A percentile compares a stretch with the other conserved stretches of the same genome.
These are phyloP conservation scores for Atta texana DNA, from an alignment of 1,140 invertebrate genomes.

Conservation along the genomic window DNA sequence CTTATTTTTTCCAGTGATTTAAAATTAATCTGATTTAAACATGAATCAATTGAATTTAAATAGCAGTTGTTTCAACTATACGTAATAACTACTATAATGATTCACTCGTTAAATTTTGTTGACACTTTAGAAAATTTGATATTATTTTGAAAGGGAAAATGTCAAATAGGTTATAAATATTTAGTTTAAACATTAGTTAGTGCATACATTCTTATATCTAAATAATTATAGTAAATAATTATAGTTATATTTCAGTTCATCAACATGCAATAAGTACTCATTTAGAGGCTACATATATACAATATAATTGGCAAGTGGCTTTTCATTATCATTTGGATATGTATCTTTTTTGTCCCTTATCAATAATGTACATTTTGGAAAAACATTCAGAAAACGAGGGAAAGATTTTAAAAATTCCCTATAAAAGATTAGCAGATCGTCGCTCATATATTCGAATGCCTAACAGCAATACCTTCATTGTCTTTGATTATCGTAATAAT, in stretches of 20 bases:
- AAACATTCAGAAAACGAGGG: not conserved
- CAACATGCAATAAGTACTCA: not conserved
- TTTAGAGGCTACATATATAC: not conserved
- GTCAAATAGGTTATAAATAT: conserved; percentile 2
- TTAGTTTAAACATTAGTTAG: not conserved
- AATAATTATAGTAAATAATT: not conserved
- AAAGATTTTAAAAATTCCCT: not conserved
- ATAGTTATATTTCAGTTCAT: not conserved
- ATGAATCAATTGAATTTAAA: not conserved
- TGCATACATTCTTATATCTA: not conserved
- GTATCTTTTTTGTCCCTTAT: not conserved
- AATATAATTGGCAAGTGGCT: conserved; percentile 60
- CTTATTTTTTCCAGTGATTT: not conserved
- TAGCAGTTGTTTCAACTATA: not conserved
- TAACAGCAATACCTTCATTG: not conserved
- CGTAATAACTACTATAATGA: not conserved
- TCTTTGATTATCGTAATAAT: conserved; percentile 12
- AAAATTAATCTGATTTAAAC: conserved; percentile 18
- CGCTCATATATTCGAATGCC: conserved; percentile 7
- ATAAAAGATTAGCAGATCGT: not conserved
- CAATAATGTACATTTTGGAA: not conserved
- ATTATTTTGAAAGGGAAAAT: not conserved
- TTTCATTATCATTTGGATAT: conserved; percentile 65
- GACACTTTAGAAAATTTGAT: not conserved
- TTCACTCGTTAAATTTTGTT: not conserved